phyloP scores from a whole-genome alignment of 37 sponge, comb jelly and placozoan genomes.

The Halichondria panicea region DNA sequence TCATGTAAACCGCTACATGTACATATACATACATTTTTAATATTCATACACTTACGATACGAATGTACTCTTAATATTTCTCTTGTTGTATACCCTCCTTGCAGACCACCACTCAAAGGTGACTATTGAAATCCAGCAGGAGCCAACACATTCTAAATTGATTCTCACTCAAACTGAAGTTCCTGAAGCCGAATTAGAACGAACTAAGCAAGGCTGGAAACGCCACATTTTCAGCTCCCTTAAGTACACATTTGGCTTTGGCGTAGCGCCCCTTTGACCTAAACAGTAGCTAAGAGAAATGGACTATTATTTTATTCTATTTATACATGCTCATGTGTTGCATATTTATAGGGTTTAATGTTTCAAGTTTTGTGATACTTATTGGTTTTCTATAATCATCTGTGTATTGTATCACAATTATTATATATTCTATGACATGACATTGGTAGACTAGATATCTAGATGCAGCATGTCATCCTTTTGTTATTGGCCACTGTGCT shows the following conservation, averaged over 20 bases:
- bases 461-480: no score
- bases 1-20: no score
- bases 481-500: no score
- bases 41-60: neutral
- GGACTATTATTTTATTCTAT: no score
- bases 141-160: conserved; percentile 42
- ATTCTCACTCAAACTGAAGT: conserved; percentile 78
- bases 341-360: neutral
- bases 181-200: conserved; percentile 73
- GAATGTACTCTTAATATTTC: neutral
- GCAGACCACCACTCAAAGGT: conserved; percentile 85
- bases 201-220: conserved; percentile 88
- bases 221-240: conserved; percentile 84
- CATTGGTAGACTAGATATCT: no score
- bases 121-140: conserved; percentile 58
- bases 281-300: neutral
- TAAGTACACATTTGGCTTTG: conserved; percentile 92
- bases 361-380: no score
- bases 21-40: no score
- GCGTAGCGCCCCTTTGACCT: conserved; percentile 70
- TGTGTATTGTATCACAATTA: no score
- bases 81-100: neutral
- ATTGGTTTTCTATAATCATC: no score
- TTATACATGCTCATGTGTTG: neutral
- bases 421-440: no score